These are phyloP conservation scores for Argyrosomus regius DNA, from an alignment of 2,797 vertebrate species.

Conservation along the genomic window DNA sequence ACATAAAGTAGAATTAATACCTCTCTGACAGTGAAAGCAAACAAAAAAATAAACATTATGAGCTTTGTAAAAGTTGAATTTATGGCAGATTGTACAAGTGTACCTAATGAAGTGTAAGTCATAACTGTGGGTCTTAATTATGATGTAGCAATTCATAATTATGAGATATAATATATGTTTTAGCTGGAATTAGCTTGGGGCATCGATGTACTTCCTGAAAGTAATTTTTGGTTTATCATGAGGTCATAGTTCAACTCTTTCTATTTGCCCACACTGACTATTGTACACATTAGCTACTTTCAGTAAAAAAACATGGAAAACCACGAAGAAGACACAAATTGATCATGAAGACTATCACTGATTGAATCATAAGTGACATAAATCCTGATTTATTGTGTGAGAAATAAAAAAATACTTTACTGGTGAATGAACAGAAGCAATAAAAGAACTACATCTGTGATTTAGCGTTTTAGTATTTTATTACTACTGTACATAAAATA, in stretches of 20 bases:
- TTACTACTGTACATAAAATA: conserved; percentile 80
- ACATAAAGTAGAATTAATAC: no score
- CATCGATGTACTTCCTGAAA: background rate
- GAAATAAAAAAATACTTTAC: background rate
- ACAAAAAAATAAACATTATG: no score
- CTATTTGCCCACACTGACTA: background rate
- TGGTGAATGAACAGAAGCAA: background rate
- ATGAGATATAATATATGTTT: background rate
- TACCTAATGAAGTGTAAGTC: no score
- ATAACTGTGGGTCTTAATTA: background rate
- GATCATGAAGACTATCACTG: background rate
- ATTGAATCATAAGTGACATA: background rate
- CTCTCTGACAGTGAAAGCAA: no score
- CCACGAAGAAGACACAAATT: background rate
- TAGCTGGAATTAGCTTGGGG: no score
- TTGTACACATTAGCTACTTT: background rate
- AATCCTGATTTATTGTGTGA: background rate
- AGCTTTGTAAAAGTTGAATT: no score
- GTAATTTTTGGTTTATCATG: background rate
- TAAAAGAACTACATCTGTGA: background rate
- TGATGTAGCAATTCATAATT: background rate
- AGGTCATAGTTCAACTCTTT: background rate
- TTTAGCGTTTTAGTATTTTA: conserved; percentile 73
- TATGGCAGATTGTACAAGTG: no score
- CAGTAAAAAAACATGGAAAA: background rate